Conservation (phyloP, 37 sponge, comb jelly and placozoan species). For the Geodia barretti region DNA sequence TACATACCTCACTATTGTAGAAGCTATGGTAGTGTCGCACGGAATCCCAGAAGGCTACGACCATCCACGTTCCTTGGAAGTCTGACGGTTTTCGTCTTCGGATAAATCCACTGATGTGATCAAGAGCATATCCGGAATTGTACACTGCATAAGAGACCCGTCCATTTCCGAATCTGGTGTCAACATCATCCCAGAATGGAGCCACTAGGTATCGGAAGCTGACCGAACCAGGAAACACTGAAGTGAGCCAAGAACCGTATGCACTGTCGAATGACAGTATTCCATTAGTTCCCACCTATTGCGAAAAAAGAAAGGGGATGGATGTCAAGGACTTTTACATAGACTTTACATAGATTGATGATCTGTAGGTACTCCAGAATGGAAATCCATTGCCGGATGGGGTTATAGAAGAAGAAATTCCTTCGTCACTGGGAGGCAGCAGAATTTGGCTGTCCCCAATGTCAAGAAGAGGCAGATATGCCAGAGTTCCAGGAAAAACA, state of each 20-base stretch:
- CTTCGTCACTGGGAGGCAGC: neutral
- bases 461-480: neutral
- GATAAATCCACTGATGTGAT: neutral
- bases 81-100: neutral
- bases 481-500: neutral
- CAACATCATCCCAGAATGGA: slow-evolving; percentile 68
- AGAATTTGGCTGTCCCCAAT: neutral
- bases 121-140: neutral
- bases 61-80: neutral
- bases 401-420: neutral
- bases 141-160: slow-evolving; percentile 46
- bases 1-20: neutral
- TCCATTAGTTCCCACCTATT: slow-evolving; percentile 55
- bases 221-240: neutral
- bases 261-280: slow-evolving; percentile 27
- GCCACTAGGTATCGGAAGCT: slow-evolving; percentile 29
- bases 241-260: too few relatives aligned
- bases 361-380: slow-evolving; percentile 20
- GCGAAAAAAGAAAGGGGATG: too few relatives aligned
- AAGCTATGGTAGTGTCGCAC: neutral
- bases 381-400: slow-evolving; percentile 24
- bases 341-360: slow-evolving; percentile 41
- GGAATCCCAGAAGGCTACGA: neutral
- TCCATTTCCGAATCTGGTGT: slow-evolving; percentile 26
- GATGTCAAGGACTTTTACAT: too few relatives aligned